Percentiles rank a stretch among this genome's conserved stretches.
Conservation (phyloP, 2,797 vertebrate species). For the Gobio occitaniae region DNA sequence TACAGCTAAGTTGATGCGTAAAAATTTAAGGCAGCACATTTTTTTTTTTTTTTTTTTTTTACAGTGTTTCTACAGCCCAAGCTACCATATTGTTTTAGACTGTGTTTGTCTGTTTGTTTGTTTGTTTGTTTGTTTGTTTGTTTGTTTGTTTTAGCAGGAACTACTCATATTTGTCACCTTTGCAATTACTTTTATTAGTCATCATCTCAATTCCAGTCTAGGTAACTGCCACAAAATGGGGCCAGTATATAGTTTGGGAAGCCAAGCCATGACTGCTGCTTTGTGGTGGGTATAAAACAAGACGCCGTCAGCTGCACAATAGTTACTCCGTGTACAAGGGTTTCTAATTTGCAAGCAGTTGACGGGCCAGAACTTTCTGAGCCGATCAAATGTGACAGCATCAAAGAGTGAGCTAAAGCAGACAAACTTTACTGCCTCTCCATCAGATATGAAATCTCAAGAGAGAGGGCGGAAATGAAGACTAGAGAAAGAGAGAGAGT, state of each 20-base stretch:
- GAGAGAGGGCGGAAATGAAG: constrained; percentile 40
- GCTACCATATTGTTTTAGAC: not conserved
- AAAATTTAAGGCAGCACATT: too few species aligned
- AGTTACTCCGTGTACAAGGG: constrained; percentile 58
- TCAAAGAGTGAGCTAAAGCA: constrained; percentile 78
- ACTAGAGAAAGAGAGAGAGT: constrained; percentile 51
- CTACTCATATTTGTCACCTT: not conserved
- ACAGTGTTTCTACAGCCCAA: not conserved
- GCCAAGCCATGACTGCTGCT: constrained; percentile 47
- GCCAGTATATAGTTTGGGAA: constrained; percentile 50
- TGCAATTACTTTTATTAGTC: constrained; percentile 45
- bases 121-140: not conserved
- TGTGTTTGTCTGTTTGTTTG: not conserved
- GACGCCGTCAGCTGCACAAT: constrained; percentile 60
- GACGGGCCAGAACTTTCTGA: constrained; percentile 80
- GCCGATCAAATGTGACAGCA: constrained; percentile 80
- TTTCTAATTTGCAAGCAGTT: constrained; percentile 77
- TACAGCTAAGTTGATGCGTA: too few species aligned
- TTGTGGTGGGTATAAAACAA: constrained; percentile 61
- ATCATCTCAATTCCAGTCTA: constrained; percentile 46
- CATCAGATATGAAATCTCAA: constrained; percentile 60
- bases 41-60: too few species aligned
- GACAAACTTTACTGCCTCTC: constrained; percentile 74
- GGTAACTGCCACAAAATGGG: constrained; percentile 37
- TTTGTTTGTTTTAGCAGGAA: not conserved